Conservation (phyloP, 2,888 invertebrate species). For the Protophormia terraenovae region DNA sequence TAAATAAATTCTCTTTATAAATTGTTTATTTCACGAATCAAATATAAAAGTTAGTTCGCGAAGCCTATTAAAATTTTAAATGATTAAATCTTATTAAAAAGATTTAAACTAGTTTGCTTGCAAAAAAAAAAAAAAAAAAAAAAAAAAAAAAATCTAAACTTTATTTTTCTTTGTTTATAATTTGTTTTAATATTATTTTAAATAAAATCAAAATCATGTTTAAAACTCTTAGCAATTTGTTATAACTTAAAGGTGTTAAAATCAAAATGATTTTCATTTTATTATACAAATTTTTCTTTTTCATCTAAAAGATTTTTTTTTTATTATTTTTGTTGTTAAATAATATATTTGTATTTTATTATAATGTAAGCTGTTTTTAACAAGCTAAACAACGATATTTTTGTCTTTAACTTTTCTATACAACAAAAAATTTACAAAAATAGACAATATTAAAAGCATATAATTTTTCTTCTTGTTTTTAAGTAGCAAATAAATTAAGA, state of each 20-base stretch:
- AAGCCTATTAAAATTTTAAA: no score
- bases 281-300: neutral
- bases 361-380: constrained; percentile 59
- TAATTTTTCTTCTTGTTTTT: constrained; percentile 45
- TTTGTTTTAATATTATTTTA: neutral
- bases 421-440: neutral
- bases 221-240: neutral
- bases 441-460: constrained; percentile 18
- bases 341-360: constrained; percentile 42
- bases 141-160: neutral
- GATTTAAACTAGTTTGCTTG: no score
- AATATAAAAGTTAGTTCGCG: no score
- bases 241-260: constrained; percentile 32
- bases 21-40: no score
- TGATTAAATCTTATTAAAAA: no score
- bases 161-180: neutral
- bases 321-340: neutral
- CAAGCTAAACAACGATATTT: constrained; percentile 52
- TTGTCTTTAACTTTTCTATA: neutral
- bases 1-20: neutral
- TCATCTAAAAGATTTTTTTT: neutral
- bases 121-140: no score
- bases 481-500: constrained; percentile 67
- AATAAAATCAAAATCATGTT: neutral
- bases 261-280: neutral